Evolutionary conservation across 2,113 vertebrate genomes (phyloP).

Genomic region (Cyprinodon variegatus): DNA sequence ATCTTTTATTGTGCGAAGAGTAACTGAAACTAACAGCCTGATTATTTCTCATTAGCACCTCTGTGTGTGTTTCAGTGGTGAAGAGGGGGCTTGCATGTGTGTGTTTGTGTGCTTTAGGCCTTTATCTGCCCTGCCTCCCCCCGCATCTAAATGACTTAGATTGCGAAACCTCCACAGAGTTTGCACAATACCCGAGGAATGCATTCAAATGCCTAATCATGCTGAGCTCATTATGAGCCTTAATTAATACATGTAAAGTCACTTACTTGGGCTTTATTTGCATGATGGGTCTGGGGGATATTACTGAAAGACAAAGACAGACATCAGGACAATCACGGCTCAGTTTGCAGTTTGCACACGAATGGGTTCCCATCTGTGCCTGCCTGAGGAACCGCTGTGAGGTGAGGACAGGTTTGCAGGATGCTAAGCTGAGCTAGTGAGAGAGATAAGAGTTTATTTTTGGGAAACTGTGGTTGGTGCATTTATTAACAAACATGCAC

Average conservation of each 20-base stretch:
- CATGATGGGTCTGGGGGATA: slow-evolving; percentile 54
- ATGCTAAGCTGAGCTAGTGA: slow-evolving; percentile 10
- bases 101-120: slow-evolving; percentile 58
- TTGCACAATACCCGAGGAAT: slow-evolving; percentile 77
- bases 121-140: slow-evolving; percentile 53
- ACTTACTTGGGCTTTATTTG: slow-evolving; percentile 70
- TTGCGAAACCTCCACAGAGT: slow-evolving; percentile 63
- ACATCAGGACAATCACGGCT: slow-evolving; percentile 72
- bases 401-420: slow-evolving; percentile 55
- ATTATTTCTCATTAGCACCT: slow-evolving; percentile 62
- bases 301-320: slow-evolving; percentile 68
- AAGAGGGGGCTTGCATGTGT: slow-evolving; percentile 26
- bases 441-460: neutral
- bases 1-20: slow-evolving; percentile 37
- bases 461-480: neutral
- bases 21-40: slow-evolving; percentile 41
- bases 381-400: slow-evolving; percentile 45
- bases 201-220: slow-evolving; percentile 76
- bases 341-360: slow-evolving; percentile 79
- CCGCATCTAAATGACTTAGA: slow-evolving; percentile 54
- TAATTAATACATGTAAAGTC: slow-evolving; percentile 84
- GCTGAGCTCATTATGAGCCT: slow-evolving; percentile 78
- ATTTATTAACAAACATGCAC: neutral
- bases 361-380: slow-evolving; percentile 80
- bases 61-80: slow-evolving; percentile 31